Percentiles rank a stretch among this genome's conserved stretches.
Conservation (phyloP, 2,888 invertebrate genomes). For the Adela reaumurella region DNA sequence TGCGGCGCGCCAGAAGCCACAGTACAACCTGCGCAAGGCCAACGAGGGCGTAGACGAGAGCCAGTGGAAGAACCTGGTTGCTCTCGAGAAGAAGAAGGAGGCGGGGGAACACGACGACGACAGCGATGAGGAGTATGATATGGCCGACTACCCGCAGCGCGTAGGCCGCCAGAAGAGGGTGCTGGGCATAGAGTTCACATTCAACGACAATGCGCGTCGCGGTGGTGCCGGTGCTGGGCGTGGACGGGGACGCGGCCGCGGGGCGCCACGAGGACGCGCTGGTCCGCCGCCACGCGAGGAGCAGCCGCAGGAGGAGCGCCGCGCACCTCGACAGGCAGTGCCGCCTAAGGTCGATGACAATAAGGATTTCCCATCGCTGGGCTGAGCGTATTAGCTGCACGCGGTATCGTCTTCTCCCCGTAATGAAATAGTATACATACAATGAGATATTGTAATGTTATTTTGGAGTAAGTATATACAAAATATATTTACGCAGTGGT, state of each 20-base stretch:
- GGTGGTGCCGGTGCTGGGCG: conserved; percentile 65
- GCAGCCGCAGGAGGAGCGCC: conserved; percentile 24
- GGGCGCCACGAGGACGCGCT: conserved; percentile 25
- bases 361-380: conserved; percentile 91
- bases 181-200: conserved; percentile 84
- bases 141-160: conserved; percentile 78
- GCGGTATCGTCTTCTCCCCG: conserved; percentile 42
- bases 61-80: conserved; percentile 91
- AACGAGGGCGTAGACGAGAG: conserved; percentile 89
- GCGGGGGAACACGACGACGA: conserved; percentile 55
- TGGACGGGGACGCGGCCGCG: conserved; percentile 51
- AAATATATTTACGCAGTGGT: conserved; percentile 54
- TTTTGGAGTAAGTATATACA: conserved; percentile 57
- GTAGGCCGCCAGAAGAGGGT: conserved; percentile 84
- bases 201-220: conserved; percentile 74
- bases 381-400: conserved; percentile 52
- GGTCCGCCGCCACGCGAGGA: conserved; percentile 30
- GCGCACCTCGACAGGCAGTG: conserved; percentile 27
- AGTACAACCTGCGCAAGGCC: conserved; percentile 88
- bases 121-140: conserved; percentile 70
- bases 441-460: conserved; percentile 55
- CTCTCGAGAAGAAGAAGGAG: conserved; percentile 74
- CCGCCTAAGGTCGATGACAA: conserved; percentile 93
- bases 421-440: conserved; percentile 45
- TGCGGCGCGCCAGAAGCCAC: conserved; percentile 75